Evolutionary conservation across 2,113 vertebrate genomes (phyloP).

Genomic region (Oreotrochilus melanogaster): DNA sequence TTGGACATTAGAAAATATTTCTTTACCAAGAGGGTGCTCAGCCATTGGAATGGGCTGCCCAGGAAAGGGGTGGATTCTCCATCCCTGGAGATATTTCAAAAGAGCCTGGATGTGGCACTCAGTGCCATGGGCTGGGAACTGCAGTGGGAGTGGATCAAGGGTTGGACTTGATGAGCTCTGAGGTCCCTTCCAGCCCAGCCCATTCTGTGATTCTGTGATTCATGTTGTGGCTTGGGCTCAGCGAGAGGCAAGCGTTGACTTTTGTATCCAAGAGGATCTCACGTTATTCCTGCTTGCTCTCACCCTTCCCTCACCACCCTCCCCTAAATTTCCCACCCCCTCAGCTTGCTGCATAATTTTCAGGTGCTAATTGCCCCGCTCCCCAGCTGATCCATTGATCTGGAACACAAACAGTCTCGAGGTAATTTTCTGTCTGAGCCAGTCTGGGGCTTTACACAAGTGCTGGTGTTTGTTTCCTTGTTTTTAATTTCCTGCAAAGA

Average conservation of each 20-base stretch:
- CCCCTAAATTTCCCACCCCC: background rate
- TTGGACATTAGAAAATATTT: too few relatives aligned
- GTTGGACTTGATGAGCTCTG: too few relatives aligned
- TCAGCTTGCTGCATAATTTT: background rate
- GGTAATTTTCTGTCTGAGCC: constrained; percentile 56
- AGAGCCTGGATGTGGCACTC: too few relatives aligned
- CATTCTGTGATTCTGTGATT: too few relatives aligned
- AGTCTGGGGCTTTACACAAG: background rate
- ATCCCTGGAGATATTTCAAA: too few relatives aligned
- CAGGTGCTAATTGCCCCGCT: constrained; percentile 26
- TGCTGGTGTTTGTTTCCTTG: constrained; percentile 51
- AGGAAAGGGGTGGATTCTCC: too few relatives aligned
- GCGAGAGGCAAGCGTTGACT: background rate
- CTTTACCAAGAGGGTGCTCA: too few relatives aligned
- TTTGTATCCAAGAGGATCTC: background rate
- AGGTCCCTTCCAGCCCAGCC: too few relatives aligned
- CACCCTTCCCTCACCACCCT: background rate
- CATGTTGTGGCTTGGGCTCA: background rate
- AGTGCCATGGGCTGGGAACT: too few relatives aligned
- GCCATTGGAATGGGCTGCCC: too few relatives aligned
- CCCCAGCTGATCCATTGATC: constrained; percentile 29
- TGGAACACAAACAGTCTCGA: constrained; percentile 48
- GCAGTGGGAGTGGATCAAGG: too few relatives aligned
- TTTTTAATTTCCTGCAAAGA: constrained; percentile 56
- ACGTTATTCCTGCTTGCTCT: background rate